Evolutionary conservation across 2,797 vertebrate species (phyloP).

Genomic region (Gambusia yucatana): DNA sequence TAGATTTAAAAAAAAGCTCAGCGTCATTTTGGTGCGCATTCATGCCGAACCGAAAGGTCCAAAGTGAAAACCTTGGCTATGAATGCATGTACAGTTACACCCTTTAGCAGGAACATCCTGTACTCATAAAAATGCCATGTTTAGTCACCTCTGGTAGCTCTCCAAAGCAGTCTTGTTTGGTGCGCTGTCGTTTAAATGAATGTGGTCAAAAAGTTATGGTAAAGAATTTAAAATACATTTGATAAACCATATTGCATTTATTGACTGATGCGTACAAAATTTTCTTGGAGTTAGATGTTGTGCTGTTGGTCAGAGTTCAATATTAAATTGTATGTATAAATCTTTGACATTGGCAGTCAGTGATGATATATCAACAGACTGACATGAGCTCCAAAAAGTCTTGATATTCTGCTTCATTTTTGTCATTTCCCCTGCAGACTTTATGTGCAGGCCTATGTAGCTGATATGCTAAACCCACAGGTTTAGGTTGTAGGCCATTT

Average conservation of each 20-base stretch:
- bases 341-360: too few species aligned
- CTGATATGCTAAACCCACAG: constrained; percentile 56
- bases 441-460: constrained; percentile 35
- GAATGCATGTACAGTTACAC: constrained; percentile 5
- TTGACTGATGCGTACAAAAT: neutral
- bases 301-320: neutral
- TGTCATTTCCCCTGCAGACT: constrained; percentile 25
- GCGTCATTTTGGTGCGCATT: neutral
- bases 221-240: neutral
- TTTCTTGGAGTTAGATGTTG: neutral
- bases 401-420: constrained; percentile 24
- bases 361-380: neutral
- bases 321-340: too few species aligned
- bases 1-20: neutral
- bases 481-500: constrained; percentile 72
- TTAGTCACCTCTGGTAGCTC: constrained; percentile 13
- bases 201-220: neutral
- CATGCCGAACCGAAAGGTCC: neutral
- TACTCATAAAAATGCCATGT: constrained; percentile 3
- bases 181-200: neutral
- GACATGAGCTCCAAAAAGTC: constrained; percentile 13
- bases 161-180: neutral
- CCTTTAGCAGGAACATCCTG: constrained; percentile 8
- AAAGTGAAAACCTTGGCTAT: neutral
- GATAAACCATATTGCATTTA: neutral